Percentiles rank a stretch among this genome's conserved stretches.
Conservation (phyloP, 2,797 vertebrate species). For the Craterocephalus amniculus region DNA sequence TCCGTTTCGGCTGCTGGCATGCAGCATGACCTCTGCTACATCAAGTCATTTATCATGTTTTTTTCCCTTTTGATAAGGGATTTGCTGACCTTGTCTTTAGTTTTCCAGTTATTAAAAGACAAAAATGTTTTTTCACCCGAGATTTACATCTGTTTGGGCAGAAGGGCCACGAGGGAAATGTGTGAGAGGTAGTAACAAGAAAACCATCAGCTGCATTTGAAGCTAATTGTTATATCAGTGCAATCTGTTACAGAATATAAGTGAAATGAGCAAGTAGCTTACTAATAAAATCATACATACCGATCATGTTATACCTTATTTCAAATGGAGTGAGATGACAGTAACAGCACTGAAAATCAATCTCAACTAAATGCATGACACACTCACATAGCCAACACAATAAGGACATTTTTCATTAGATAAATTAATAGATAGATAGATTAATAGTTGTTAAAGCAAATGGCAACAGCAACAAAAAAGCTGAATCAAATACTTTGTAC, state of each 20-base stretch:
- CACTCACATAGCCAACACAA: too few species aligned
- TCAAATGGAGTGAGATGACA: too few species aligned
- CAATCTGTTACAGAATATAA: neutral
- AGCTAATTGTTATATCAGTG: neutral
- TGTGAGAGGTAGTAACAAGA: neutral
- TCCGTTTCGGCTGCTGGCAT: neutral
- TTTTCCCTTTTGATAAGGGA: neutral
- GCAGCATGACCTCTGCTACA: neutral
- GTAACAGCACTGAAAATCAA: too few species aligned
- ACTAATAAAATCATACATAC: too few species aligned
- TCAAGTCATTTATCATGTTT: neutral
- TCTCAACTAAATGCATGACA: too few species aligned
- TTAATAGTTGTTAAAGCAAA: too few species aligned
- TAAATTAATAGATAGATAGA: too few species aligned
- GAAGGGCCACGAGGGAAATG: neutral
- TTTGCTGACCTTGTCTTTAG: neutral
- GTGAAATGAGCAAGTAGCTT: too few species aligned
- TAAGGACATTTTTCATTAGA: too few species aligned
- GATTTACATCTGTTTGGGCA: conserved; percentile 12
- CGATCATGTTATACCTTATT: too few species aligned
- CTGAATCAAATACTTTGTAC: too few species aligned
- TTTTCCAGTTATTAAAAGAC: neutral
- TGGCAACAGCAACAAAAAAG: too few species aligned
- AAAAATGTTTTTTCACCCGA: conserved; percentile 2
- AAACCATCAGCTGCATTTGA: conserved; percentile 10